Evolutionary conservation across 2,888 invertebrate species (phyloP).

Genomic region (Phanerotoma sp.): DNA sequence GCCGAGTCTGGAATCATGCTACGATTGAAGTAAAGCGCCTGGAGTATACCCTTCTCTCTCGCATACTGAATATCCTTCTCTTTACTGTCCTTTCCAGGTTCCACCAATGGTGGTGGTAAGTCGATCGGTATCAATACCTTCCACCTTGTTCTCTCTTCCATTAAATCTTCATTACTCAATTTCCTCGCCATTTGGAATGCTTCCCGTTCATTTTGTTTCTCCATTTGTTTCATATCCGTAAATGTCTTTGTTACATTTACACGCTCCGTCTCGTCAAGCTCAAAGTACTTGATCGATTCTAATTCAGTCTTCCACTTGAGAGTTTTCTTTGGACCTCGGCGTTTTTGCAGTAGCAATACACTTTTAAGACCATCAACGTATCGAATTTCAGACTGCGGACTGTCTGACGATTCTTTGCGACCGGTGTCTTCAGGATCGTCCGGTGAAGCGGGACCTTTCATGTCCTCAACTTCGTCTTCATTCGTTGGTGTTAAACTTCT

Average conservation of each 20-base stretch:
- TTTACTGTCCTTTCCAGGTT: conserved; percentile 76
- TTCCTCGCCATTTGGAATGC: conserved; percentile 78
- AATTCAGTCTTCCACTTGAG: conserved; percentile 84
- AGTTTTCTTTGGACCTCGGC: conserved; percentile 77
- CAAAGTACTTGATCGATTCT: conserved; percentile 85
- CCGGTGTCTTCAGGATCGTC: conserved; percentile 39
- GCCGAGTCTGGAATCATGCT: conserved; percentile 85
- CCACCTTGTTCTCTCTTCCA: conserved; percentile 84
- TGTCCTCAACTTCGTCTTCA: conserved; percentile 47
- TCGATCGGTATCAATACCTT: conserved; percentile 70
- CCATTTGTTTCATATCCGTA: conserved; percentile 88
- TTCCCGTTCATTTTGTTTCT: conserved; percentile 82
- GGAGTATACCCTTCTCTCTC: conserved; percentile 80
- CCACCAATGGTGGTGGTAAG: conserved; percentile 66
- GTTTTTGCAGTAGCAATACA: conserved; percentile 72
- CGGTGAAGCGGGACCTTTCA: conserved; percentile 43
- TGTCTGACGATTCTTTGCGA: conserved; percentile 21
- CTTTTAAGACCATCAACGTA: conserved; percentile 69
- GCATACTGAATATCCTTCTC: conserved; percentile 87
- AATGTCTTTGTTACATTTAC: conserved; percentile 93
- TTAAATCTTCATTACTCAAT: conserved; percentile 71
- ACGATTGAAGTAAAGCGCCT: conserved; percentile 78
- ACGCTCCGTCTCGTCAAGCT: conserved; percentile 93
- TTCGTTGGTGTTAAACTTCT: conserved; percentile 46
- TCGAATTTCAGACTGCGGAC: conserved; percentile 38